Conservation (phyloP, 2,797 vertebrate species). For the Garrulus glandarius region DNA sequence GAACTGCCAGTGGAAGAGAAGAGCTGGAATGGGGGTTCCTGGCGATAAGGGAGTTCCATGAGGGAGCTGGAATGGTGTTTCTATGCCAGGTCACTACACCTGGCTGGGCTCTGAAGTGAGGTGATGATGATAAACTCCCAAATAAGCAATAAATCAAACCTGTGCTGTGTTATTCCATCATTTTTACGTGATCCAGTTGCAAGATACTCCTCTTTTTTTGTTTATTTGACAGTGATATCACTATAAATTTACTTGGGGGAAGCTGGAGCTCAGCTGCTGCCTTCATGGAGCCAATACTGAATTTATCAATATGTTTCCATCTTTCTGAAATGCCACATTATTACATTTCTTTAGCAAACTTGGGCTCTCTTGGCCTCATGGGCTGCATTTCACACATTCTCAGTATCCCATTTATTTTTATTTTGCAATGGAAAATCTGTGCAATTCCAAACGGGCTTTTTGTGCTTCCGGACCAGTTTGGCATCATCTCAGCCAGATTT, state of each 20-base stretch:
- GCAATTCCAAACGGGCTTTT: neutral
- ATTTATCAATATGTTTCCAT: fast-evolving
- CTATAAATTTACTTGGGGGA: neutral
- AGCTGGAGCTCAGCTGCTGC: neutral
- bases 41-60: fast-evolving
- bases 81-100: fast-evolving
- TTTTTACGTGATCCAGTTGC: neutral
- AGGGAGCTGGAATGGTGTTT: neutral
- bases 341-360: neutral
- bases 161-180: fast-evolving
- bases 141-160: neutral
- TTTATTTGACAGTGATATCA: neutral
- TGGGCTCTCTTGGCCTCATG: neutral
- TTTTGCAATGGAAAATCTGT: neutral
- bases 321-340: neutral
- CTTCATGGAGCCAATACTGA: neutral
- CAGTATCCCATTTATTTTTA: neutral
- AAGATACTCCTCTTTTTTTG: neutral
- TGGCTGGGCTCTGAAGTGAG: neutral
- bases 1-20: neutral
- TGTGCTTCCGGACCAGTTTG: neutral
- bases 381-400: neutral
- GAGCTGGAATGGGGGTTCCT: neutral
- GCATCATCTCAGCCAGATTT: neutral
- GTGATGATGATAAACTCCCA: neutral